These are phyloP conservation scores for Tadarida brasiliensis DNA, from an alignment of 2,797 vertebrate species.

Conservation along the genomic window DNA sequence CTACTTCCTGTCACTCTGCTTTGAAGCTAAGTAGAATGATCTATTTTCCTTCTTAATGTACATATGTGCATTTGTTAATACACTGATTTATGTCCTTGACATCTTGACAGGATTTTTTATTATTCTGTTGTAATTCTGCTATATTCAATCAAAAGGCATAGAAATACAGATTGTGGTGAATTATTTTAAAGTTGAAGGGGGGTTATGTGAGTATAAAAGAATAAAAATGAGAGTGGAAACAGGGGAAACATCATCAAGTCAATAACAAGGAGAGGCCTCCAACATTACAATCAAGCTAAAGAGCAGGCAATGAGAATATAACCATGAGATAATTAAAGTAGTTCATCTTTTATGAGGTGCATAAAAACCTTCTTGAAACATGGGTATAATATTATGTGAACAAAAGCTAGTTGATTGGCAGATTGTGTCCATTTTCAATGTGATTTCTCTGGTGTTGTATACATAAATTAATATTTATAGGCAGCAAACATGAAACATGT, in stretches of 20 bases:
- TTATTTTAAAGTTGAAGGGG: not conserved
- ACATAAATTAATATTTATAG: not conserved
- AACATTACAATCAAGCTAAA: not conserved
- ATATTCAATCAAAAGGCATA: not conserved
- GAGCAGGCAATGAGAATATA: not conserved
- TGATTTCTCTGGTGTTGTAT: not conserved
- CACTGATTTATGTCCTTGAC: not conserved
- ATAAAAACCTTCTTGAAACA: not conserved
- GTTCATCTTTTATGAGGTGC: not conserved
- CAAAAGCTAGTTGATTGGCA: not conserved
- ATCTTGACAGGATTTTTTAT: not conserved
- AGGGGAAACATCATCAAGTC: not conserved
- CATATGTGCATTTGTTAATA: not conserved
- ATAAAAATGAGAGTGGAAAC: not conserved
- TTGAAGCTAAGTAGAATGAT: not conserved
- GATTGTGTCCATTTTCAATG: not conserved
- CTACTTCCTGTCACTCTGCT: not conserved
- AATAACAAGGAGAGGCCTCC: not conserved
- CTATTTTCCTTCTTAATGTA: not conserved
- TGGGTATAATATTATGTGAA: not conserved
- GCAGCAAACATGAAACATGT: not conserved
- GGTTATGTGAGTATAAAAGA: not conserved
- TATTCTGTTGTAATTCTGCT: not conserved
- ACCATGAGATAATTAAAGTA: not conserved
- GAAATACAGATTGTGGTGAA: not conserved